Percentiles rank a stretch among this genome's conserved stretches.
These are phyloP conservation scores for Trachythela sp. DNA, from an alignment of 64 coral and sea anemone species.

Conservation along the genomic window DNA sequence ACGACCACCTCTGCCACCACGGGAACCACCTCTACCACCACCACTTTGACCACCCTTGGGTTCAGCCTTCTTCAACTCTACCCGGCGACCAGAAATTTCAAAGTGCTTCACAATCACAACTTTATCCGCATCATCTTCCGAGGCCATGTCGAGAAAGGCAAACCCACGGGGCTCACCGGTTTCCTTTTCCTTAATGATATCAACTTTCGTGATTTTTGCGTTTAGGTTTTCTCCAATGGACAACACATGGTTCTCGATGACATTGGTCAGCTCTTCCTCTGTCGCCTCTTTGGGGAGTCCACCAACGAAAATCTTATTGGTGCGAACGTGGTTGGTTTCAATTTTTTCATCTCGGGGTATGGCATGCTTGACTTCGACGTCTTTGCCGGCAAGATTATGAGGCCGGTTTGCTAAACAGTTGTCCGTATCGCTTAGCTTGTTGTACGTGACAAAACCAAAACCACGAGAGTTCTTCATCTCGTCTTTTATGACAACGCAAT, in stretches of 20 bases:
- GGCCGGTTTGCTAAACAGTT: constrained; percentile 60
- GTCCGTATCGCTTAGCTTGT: constrained; percentile 45
- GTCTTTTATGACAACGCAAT: constrained; percentile 83
- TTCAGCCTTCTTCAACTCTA: constrained; percentile 87
- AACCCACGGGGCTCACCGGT: constrained; percentile 64
- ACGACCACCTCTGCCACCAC: constrained; percentile 54
- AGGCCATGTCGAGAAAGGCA: constrained; percentile 71
- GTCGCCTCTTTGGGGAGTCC: constrained; percentile 60
- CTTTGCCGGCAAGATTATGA: constrained; percentile 73
- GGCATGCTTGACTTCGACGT: constrained; percentile 88
- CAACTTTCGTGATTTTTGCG: constrained; percentile 25
- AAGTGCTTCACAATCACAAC: constrained; percentile 78
- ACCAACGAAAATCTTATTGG: constrained; percentile 93
- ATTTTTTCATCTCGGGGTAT: constrained; percentile 79
- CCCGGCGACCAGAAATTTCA: constrained; percentile 57
- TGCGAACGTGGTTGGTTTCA: constrained; percentile 50
- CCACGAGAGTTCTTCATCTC: constrained; percentile 61
- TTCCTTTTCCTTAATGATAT: constrained; percentile 69
- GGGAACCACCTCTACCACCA: constrained; percentile 19
- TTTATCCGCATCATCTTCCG: constrained; percentile 73
- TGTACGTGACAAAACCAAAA: constrained; percentile 89
- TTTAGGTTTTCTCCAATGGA: constrained; percentile 24
- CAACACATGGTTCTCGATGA: constrained; percentile 25
- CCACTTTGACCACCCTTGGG: constrained; percentile 56
- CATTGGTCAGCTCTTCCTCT: constrained; percentile 48